A percentile compares a stretch with the other conserved stretches of the same genome.
phyloP scores from a whole-genome alignment of 1,140 invertebrate species.

The Heterodera schachtii region DNA sequence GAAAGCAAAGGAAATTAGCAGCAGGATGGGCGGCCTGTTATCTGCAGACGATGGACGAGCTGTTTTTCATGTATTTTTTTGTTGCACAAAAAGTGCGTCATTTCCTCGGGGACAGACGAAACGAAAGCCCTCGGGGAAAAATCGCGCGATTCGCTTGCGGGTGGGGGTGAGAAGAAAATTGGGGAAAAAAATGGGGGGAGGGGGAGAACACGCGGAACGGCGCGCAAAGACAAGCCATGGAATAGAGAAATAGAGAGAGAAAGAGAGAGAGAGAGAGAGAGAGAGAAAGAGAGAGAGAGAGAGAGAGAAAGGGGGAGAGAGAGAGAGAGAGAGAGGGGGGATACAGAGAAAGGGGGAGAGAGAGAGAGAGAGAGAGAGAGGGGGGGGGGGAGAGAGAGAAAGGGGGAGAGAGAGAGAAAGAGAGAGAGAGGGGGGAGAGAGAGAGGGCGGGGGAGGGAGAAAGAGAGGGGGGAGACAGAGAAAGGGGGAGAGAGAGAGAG shows the following conservation, averaged over 20 bases:
- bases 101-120: background rate
- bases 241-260: background rate
- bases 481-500: background rate
- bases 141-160: background rate
- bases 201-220: constrained; percentile 7
- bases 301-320: too few species aligned
- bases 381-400: too few species aligned
- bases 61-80: background rate
- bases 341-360: too few species aligned
- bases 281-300: background rate
- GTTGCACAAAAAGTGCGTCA: background rate
- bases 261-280: background rate
- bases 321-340: too few species aligned
- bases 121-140: background rate
- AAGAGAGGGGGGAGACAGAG: background rate
- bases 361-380: too few species aligned
- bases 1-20: too few species aligned
- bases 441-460: background rate
- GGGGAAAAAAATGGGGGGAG: background rate
- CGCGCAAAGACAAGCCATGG: background rate
- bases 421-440: too few species aligned
- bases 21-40: too few species aligned
- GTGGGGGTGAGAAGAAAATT: background rate
- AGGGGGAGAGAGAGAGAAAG: too few species aligned
- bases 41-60: background rate